Evolutionary conservation across 2,113 vertebrate species (phyloP), one percentile per base, ranked within the genome.

Genomic region (Carassius carassius): DNA sequence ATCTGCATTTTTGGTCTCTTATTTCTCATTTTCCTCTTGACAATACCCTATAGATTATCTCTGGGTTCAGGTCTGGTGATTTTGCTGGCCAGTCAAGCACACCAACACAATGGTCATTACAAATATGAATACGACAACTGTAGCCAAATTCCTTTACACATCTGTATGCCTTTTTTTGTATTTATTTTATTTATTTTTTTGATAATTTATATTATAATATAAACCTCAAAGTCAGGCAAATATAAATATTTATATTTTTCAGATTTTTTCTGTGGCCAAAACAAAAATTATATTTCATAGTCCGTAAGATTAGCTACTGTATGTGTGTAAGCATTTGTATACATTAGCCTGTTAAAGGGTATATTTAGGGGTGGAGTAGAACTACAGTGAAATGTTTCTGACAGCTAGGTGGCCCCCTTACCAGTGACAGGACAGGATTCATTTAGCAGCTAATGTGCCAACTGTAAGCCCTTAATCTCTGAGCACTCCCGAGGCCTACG

Each of bases 361-460:
- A 11, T 76, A 23, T 80, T 58, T 47, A 76, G 49, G 11, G 79
- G 37, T 51, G 60, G 58, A 35, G 82, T 25, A 47, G 11, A 21
- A 44, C 49, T 62, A 51, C 47, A 49, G 69, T 78, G 32, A 88
- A 86, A 80, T 60, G 29, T 44, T 60, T 75, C 23, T 51, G 81
- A 78, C 81, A 70, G 74, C 56, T 47, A 77, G 47, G 70, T 75
- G 70, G 56, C 82, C 75, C 65, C 13, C 25, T 81, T 78, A 73
- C 78, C 69, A 32, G 79, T 78, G 83, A 82, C 60, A 76, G 75
- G 16, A 81, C 69, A 80, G 62, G 69, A 79, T 69, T 84, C 75
- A 76, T 88, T 86, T 60, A 88, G 81, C 77, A 83, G 85, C 84
- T 86, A 86, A 79, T 85, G 76, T 58, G 73, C 29, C 84, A 60